phyloP scores from a whole-genome alignment of 2,113 vertebrate species.

The Sapayoa aenigma region DNA sequence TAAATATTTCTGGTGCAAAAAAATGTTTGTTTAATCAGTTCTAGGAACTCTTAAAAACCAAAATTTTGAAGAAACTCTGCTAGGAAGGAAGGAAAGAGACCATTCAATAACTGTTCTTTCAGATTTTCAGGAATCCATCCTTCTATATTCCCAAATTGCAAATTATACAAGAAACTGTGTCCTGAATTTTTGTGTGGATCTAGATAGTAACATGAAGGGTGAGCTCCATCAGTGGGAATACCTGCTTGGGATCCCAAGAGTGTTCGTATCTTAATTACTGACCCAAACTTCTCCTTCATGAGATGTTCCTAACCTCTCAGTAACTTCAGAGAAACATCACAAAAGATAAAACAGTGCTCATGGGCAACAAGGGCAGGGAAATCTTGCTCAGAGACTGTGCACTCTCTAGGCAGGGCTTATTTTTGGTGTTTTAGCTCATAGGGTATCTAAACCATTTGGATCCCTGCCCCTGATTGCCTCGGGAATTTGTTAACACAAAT shows the following conservation, averaged over 20 bases:
- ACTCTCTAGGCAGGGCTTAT: background rate
- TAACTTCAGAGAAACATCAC: background rate
- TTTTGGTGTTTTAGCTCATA: background rate
- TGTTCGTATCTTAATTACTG: background rate
- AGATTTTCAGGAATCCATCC: background rate
- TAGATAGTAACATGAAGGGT: background rate
- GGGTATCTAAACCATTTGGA: background rate
- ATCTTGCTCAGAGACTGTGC: background rate
- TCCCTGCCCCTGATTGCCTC: background rate
- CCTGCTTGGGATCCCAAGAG: background rate
- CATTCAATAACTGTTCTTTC: background rate
- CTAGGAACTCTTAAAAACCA: background rate
- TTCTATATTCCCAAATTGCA: background rate
- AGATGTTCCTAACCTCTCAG: background rate
- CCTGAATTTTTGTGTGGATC: background rate
- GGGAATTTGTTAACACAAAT: background rate
- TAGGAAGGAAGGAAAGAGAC: background rate
- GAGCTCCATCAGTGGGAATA: background rate
- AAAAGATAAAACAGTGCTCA: rapidly evolving
- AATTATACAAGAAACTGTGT: background rate
- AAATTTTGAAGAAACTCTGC: background rate
- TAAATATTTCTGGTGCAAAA: background rate
- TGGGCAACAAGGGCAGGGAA: background rate
- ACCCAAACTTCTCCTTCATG: background rate
- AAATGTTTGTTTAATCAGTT: background rate